Base-by-base conservation (phyloP, 1,140 invertebrate genomes). In the Papilio polytes region DNA sequence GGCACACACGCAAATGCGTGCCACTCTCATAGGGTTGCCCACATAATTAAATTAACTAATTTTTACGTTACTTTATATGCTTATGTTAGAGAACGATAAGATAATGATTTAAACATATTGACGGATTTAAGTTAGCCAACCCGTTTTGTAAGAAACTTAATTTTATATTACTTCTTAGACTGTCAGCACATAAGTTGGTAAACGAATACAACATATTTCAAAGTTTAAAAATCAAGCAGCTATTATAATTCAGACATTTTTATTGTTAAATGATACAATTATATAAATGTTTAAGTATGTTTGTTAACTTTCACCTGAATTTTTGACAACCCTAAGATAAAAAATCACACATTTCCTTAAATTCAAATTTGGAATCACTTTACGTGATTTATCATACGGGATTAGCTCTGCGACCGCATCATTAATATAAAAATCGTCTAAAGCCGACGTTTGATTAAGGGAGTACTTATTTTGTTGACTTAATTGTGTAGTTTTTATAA, bases 391-490 rank as follows among this genome's bases (percentile, higher is more conserved):
- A 93, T 94, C 91, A 93, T 82, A 80, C 66, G 79, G 88, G 92
- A 89, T 94, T 94, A 94, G 87, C 85, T 85, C 85, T 77, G 83
- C 82, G 89, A 87, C 86, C 83, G 88, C 91, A 91, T 92, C 87
- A 94, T 92, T 94, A 91, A 88, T 90, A 82, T 85, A 87, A 90
- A 92, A 91, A 92, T 91, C 91, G 83, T 86, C 91, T 88, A 93
- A 94, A 94, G 93, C 93, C 86, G 93, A 94, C 93, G 83, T 94
- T 92, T 92, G 90, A 93, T 92, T 93, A 91, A 94, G 89, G 91
- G 91, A 92, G 91, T 84, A 89, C 77, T 85, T 81, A 78, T 81
- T 85, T 88, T 91, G 90, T 92, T 91, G 86, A 85, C 84, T 85
- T 89, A 90, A 90, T 91, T 90, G 87, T 89, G 84, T 91, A 86